Conservation (phyloP, 2,113 vertebrate species). For the Scomber japonicus region DNA sequence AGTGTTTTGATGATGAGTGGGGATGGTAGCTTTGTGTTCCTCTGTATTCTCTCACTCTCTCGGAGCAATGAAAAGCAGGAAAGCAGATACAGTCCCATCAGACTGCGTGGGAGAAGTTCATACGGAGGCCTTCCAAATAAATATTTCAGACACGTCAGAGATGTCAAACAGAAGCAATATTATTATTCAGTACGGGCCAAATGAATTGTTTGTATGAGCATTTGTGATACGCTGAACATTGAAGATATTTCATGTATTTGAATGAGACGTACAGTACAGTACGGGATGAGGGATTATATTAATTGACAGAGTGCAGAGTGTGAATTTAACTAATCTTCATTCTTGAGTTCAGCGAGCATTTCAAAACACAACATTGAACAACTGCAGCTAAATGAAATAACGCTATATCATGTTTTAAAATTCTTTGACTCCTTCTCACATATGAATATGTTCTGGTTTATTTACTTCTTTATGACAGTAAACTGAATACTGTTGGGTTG, state of each 20-base stretch:
- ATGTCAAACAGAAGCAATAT: constrained; percentile 12
- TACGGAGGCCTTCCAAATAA: constrained; percentile 24
- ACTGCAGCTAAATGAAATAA: too few relatives aligned
- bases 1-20: constrained; percentile 53
- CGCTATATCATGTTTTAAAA: too few relatives aligned
- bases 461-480: too few relatives aligned
- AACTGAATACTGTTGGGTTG: too few relatives aligned
- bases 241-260: background rate
- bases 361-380: too few relatives aligned
- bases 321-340: too few relatives aligned
- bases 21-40: constrained; percentile 30
- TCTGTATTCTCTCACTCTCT: background rate
- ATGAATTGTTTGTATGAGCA: background rate
- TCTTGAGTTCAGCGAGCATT: too few relatives aligned
- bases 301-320: too few relatives aligned
- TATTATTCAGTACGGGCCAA: constrained; percentile 2
- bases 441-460: too few relatives aligned
- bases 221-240: background rate
- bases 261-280: too few relatives aligned
- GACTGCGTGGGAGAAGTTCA: constrained; percentile 51
- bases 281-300: too few relatives aligned
- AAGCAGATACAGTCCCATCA: constrained; percentile 37
- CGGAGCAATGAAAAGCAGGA: constrained; percentile 11
- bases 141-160: constrained; percentile 6
- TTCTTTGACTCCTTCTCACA: too few relatives aligned